Evolutionary conservation across 2,888 invertebrate species (phyloP).

Genomic region (Cerastis leucographa): DNA sequence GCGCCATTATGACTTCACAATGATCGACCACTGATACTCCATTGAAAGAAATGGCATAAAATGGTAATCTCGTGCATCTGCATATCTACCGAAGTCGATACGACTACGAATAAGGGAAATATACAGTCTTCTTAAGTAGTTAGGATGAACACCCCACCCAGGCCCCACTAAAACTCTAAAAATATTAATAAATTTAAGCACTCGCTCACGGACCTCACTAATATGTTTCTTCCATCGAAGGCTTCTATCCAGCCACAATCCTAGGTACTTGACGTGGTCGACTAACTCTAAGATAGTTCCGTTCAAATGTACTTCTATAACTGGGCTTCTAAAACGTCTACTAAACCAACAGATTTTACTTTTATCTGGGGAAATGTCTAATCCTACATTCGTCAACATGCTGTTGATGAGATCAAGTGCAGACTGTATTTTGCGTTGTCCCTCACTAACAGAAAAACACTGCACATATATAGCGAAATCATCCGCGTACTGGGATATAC

Average conservation of each 20-base stretch:
- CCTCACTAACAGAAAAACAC: constrained; percentile 7
- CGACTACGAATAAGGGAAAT: too few species aligned
- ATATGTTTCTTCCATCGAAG: too few species aligned
- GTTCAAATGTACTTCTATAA: neutral
- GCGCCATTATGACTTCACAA: too few species aligned
- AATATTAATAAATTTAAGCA: too few species aligned
- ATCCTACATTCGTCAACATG: constrained; percentile 3
- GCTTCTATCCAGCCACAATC: constrained; percentile 6
- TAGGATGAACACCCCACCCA: too few species aligned
- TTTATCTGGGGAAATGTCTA: constrained; percentile 17
- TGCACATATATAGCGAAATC: constrained; percentile 11
- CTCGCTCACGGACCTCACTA: too few species aligned
- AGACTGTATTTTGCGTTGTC: constrained; percentile 12
- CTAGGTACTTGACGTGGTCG: constrained; percentile 2
- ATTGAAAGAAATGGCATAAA: too few species aligned
- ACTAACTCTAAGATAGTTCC: neutral
- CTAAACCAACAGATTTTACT: constrained; percentile 20
- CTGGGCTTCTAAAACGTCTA: neutral
- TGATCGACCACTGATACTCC: too few species aligned
- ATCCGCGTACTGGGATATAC: constrained; percentile 18
- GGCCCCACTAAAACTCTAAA: too few species aligned
- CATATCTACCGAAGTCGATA: too few species aligned
- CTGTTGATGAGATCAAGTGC: neutral
- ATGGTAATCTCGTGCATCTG: too few species aligned
- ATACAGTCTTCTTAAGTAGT: too few species aligned